Percentiles rank a stretch among this genome's conserved stretches.
These are phyloP conservation scores for Zeus faber DNA, from an alignment of 2,113 vertebrate species.

Conservation along the genomic window DNA sequence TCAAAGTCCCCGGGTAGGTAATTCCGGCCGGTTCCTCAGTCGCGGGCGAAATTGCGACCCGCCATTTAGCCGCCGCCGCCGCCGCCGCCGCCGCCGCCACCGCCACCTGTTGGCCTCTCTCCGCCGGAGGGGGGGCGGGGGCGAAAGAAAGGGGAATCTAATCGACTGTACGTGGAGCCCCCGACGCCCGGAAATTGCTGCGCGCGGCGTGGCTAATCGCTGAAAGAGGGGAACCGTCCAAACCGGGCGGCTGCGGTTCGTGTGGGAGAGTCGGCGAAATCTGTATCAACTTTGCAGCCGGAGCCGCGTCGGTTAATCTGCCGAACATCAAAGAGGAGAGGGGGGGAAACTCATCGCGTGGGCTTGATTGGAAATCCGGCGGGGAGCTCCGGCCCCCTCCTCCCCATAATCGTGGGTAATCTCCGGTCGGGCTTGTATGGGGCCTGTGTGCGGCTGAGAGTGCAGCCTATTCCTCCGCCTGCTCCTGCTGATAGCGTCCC, in stretches of 20 bases:
- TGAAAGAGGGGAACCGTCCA: slow-evolving; percentile 55
- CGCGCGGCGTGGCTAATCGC: slow-evolving; percentile 52
- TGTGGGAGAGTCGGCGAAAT: too few relatives aligned
- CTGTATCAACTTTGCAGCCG: slow-evolving; percentile 52
- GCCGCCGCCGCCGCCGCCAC: too few relatives aligned
- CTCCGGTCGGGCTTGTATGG: slow-evolving; percentile 51
- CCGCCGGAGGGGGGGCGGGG: too few relatives aligned
- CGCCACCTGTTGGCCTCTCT: too few relatives aligned
- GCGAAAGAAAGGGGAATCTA: too few relatives aligned
- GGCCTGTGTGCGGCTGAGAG: slow-evolving; percentile 38
- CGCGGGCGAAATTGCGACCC: too few relatives aligned
- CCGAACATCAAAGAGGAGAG: slow-evolving; percentile 13
- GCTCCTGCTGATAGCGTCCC: slow-evolving; percentile 42
- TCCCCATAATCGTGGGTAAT: slow-evolving; percentile 55
- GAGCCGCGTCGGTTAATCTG: slow-evolving; percentile 57
- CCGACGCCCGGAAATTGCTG: slow-evolving; percentile 51
- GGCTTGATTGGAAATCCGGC: slow-evolving; percentile 57
- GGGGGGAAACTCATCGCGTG: slow-evolving; percentile 39
- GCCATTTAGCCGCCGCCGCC: too few relatives aligned
- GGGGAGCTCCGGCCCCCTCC: slow-evolving; percentile 37
- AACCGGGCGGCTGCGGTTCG: slow-evolving; percentile 22
- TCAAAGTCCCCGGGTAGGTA: slow-evolving; percentile 34
- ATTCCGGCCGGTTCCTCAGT: too few relatives aligned
- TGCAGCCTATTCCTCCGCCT: slow-evolving; percentile 47
- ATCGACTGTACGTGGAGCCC: slow-evolving; percentile 41